Evolutionary conservation across 2,113 vertebrate species (phyloP).

Genomic region (Phalacrocorax carbo): DNA sequence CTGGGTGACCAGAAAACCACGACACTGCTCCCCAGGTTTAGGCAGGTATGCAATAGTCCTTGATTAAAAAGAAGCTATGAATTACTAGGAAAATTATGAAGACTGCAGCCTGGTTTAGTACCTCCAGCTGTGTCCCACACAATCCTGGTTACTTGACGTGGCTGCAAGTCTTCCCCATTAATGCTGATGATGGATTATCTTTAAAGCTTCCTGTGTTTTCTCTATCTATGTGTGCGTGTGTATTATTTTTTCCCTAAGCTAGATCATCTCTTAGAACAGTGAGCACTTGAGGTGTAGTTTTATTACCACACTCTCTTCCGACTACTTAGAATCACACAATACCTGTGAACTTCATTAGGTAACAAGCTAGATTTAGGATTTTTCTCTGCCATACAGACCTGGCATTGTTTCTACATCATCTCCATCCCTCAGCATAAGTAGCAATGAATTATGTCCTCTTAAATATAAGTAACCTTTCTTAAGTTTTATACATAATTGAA

Average conservation of each 20-base stretch:
- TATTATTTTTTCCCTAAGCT: background rate
- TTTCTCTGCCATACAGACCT: background rate
- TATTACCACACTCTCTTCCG: background rate
- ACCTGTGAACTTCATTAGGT: background rate
- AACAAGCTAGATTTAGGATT: background rate
- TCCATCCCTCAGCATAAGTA: background rate
- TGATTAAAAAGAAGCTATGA: background rate
- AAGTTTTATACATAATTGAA: constrained; percentile 5
- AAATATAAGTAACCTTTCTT: constrained; percentile 17
- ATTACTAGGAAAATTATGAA: background rate
- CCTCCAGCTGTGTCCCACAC: background rate
- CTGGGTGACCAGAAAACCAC: background rate
- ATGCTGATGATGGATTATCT: background rate
- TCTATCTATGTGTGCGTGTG: background rate
- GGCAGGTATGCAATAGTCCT: background rate
- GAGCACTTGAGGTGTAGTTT: background rate
- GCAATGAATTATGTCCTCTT: background rate
- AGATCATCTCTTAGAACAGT: background rate
- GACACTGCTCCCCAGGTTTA: background rate
- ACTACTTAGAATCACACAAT: background rate
- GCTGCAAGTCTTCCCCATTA: background rate
- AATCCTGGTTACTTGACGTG: background rate
- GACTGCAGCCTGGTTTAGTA: background rate
- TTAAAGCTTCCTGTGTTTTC: background rate
- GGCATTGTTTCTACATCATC: background rate